Evolutionary conservation across 1,140 invertebrate species (phyloP), one percentile per base, ranked within the genome.

Genomic region (Lepidurus couesii): DNA sequence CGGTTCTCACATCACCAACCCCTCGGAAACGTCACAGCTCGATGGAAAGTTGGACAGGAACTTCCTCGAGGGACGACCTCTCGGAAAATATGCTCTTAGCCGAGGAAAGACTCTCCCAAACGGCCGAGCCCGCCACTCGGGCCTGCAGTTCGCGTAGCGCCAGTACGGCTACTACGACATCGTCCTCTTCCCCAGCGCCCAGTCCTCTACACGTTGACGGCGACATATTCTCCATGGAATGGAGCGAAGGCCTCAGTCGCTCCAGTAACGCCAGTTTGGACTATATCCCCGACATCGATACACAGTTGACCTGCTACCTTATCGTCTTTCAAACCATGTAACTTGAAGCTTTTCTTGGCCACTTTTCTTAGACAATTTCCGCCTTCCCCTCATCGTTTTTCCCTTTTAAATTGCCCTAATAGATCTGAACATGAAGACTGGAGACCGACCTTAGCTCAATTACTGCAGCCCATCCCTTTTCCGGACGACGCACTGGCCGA

Each of bases 381-480:
- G 43, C 44, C 75, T n/a, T 76, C 21, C 10, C 16, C 73, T 74
- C 77, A 76, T 74, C 75, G 43, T 81, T 24, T 16, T 16, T 43
- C 24, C 75, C 42, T 44, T 34, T n/a, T 79, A n/a, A 16, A 45
- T 75, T 34, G 24, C 2, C n/a, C 34, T 77, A 75, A 73, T 82
- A 92, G 91, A 82, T 91, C 90, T 47, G 90, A 91, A 81, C 92
- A 91, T 83, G 88, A 91, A 73, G 92, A 93, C 82, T 95, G 93
- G 93, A 85, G 92, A 81, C 88, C 90, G 42, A 89, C 90, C 43
- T 86, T 95, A 1, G 91, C 91, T 1, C 91, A 90, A 75, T 85
- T 95, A 9, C 86, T 95, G 11, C 93, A 95, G 82, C 92, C 93
- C 0, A 91, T 95, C 42, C 93, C 93, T 2, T 91, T 95, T 81